Conservation (phyloP, 2,113 vertebrate species). For the Megaleporinus macrocephalus region DNA sequence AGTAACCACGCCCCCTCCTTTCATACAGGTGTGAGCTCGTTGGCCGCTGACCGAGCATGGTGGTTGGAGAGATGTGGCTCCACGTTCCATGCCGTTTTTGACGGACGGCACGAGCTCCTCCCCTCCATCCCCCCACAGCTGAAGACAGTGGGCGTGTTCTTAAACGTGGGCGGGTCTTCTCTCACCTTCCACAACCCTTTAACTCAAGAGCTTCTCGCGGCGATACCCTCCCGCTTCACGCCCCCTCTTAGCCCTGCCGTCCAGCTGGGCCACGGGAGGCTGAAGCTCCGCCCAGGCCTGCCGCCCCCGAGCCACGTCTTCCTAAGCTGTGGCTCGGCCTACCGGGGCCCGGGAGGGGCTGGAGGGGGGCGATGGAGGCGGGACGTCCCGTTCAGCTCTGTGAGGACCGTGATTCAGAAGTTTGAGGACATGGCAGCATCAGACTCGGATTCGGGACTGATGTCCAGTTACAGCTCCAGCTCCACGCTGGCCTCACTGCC, state of each 20-base stretch:
- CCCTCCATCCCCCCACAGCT: constrained; percentile 66
- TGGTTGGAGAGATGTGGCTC: constrained; percentile 67
- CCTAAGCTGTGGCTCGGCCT: constrained; percentile 62
- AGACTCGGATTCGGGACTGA: constrained; percentile 62
- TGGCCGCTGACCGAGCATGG: constrained; percentile 58
- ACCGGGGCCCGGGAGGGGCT: constrained; percentile 54
- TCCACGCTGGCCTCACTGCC: constrained; percentile 54
- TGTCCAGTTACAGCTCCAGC: constrained; percentile 63
- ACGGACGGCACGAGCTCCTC: constrained; percentile 65
- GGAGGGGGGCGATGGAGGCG: constrained; percentile 55
- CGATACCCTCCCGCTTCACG: constrained; percentile 69
- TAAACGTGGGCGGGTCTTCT: constrained; percentile 69
- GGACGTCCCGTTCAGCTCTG: constrained; percentile 61
- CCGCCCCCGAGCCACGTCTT: constrained; percentile 69
- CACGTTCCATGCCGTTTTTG: constrained; percentile 62
- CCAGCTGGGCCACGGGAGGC: constrained; percentile 66
- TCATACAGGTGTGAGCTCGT: constrained; percentile 68
- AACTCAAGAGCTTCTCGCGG: constrained; percentile 71
- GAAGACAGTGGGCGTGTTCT: constrained; percentile 72
- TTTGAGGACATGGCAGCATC: constrained; percentile 70
- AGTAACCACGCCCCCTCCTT: background rate
- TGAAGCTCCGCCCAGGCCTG: constrained; percentile 66
- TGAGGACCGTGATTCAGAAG: constrained; percentile 67
- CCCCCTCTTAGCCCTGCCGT: constrained; percentile 63
- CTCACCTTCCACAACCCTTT: constrained; percentile 75